Evolutionary conservation across 2,797 vertebrate genomes (phyloP).

Genomic region (Amphiprion clarkii): DNA sequence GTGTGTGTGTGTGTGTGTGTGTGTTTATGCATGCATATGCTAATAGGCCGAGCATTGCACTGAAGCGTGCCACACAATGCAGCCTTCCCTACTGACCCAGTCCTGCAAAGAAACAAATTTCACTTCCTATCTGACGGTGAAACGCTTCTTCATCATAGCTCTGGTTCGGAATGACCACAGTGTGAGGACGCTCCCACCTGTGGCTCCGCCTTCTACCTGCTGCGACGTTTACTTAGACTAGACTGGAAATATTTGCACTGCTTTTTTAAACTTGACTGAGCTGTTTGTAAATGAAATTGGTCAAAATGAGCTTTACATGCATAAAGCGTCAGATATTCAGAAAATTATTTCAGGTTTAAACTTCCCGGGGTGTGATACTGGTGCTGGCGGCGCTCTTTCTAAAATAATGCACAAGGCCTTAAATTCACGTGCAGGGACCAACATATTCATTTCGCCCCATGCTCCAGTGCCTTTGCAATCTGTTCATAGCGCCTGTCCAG

Average conservation of each 20-base stretch:
- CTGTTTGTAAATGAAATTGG: background rate
- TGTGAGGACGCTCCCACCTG: background rate
- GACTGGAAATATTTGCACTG: background rate
- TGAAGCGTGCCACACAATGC: constrained; percentile 31
- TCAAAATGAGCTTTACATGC: background rate
- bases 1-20: constrained; percentile 35
- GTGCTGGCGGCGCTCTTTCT: no score
- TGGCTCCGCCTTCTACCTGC: background rate
- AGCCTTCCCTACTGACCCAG: constrained; percentile 55
- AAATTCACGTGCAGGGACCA: no score
- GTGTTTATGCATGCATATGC: constrained; percentile 43
- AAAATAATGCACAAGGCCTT: no score
- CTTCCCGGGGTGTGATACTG: no score
- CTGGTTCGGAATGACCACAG: background rate
- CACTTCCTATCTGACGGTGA: background rate
- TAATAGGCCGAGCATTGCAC: constrained; percentile 39
- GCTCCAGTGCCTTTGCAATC: no score
- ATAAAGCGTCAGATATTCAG: no score
- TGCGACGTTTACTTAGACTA: constrained; percentile 1
- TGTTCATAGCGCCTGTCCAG: no score
- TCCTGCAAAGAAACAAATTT: constrained; percentile 8
- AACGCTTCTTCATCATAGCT: background rate
- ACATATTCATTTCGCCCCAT: no score
- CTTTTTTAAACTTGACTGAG: background rate
- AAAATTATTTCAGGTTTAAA: no score